These are phyloP conservation scores for Anthopleura sola DNA, from an alignment of 64 coral and sea anemone species.

Conservation along the genomic window DNA sequence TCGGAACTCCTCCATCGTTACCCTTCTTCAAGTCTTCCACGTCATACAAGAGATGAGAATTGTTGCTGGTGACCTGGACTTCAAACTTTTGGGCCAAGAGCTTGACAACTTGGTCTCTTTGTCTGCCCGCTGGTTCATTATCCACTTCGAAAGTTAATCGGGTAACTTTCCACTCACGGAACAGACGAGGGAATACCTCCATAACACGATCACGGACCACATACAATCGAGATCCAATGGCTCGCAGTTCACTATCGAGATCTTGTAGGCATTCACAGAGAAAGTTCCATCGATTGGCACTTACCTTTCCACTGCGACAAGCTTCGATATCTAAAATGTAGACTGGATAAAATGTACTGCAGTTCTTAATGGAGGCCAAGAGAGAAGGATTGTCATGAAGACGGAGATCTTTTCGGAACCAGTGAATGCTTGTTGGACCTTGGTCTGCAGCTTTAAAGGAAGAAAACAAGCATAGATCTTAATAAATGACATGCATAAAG, in stretches of 20 bases:
- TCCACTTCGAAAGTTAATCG: constrained; percentile 68
- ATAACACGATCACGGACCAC: constrained; percentile 43
- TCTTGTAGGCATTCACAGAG: constrained; percentile 44
- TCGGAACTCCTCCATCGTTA: constrained; percentile 14
- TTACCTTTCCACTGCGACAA: constrained; percentile 33
- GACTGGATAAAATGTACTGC: constrained; percentile 46
- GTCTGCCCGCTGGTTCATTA: constrained; percentile 52
- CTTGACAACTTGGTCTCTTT: constrained; percentile 44
- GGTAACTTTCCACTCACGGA: constrained; percentile 40
- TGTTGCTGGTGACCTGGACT: constrained; percentile 51
- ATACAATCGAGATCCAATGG: constrained; percentile 60
- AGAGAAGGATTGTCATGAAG: constrained; percentile 70
- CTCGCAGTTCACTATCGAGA: constrained; percentile 44
- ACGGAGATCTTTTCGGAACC: constrained; percentile 69
- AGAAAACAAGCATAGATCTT: no score
- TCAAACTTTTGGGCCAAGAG: constrained; percentile 45
- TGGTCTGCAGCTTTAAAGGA: neutral
- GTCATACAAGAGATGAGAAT: constrained; percentile 58
- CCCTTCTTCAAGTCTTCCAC: constrained; percentile 30
- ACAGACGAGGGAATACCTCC: constrained; percentile 46
- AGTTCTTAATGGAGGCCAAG: constrained; percentile 31
- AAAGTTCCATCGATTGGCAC: constrained; percentile 60
- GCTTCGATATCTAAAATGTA: constrained; percentile 51
- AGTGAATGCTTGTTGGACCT: constrained; percentile 34
- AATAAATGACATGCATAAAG: no score